Base-by-base conservation (phyloP, 35 echinoderm and acorn worm genomes). In the Hemicentrotus pulcherrimus region DNA sequence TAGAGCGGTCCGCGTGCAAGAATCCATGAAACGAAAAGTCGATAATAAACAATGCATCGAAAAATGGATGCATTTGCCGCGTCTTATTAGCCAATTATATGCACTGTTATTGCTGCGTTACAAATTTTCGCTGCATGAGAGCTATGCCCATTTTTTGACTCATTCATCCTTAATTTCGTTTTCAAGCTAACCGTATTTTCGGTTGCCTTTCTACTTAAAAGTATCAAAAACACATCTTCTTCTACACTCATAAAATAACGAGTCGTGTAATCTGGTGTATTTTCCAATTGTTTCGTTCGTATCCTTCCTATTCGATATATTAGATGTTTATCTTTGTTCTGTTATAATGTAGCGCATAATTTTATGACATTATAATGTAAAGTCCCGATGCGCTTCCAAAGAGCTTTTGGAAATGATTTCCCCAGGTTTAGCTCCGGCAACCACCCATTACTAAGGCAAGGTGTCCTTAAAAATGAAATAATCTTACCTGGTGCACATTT, bases 51-150 rank as follows among this genome's bases (percentile, higher is more conserved):
- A 78, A 78, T 78, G 65, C 19, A 28, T 78, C 19, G 28, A 78
- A 78, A 78, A 78, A 78, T 78, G 65, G 28, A n/a, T 78, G 65
- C 19, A 78, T 78, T 78, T 78, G 28, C 22, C 19, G 65, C 65
- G 65, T 78, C 19, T 78, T 28, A 78, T 78, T n/a, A 78, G 65
- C 65, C 65, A 78, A 78, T 78, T n/a, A 78, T 78, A 78, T 78
- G 65, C 65, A 78, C 15, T 78, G 4, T 78, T 78, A 78, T 78
- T 28, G 65, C 65, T 78, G 50, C 15, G 8, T 55, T 55, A 55
- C 50, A 55, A 55, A 55, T 15, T 55, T 55, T 10, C 50, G 8
- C 50, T 55, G 52, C 52, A 78, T n/a, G 28, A 8, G 65, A 78
- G 65, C 65, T 78, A 78, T 78, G 65, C 18, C 65, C 22, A 78